Evolutionary conservation across 2,113 vertebrate species (phyloP).

Genomic region (Misgurnus mizolepis): DNA sequence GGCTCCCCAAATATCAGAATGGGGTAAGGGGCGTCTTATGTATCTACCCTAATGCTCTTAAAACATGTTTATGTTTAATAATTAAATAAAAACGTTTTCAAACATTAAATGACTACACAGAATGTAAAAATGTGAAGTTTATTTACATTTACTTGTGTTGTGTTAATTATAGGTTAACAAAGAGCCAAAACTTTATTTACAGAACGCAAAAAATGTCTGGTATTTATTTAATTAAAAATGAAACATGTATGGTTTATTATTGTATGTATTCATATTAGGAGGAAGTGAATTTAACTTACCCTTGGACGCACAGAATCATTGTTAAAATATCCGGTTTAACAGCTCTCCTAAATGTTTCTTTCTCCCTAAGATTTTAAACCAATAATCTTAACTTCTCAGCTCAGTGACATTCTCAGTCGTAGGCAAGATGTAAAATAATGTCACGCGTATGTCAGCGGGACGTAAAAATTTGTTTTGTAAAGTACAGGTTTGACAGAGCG

Average conservation of each 20-base stretch:
- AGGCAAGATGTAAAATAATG: not conserved
- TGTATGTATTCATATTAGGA: not conserved
- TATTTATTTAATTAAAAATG: not conserved
- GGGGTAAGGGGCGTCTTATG: too few species aligned
- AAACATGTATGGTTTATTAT: not conserved
- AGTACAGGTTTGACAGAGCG: not conserved
- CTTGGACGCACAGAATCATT: slow-evolving; percentile 80
- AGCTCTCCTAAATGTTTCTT: slow-evolving; percentile 22
- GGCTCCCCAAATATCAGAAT: too few species aligned
- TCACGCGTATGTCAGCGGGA: not conserved
- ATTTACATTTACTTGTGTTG: too few species aligned
- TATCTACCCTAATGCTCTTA: too few species aligned
- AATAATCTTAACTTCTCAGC: not conserved
- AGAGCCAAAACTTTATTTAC: not conserved
- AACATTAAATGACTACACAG: too few species aligned
- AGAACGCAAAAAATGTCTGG: not conserved
- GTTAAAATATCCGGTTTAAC: slow-evolving; percentile 35
- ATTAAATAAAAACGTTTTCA: too few species aligned
- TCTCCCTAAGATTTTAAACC: slow-evolving; percentile 10
- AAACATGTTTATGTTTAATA: too few species aligned
- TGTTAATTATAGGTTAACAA: too few species aligned
- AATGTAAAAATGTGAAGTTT: too few species aligned
- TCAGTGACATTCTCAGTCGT: not conserved
- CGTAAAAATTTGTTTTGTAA: not conserved
- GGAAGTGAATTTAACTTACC: slow-evolving; percentile 74